These are phyloP conservation scores for Parnassius orleans DNA, from an alignment of 2,888 invertebrate species.

Conservation along the genomic window DNA sequence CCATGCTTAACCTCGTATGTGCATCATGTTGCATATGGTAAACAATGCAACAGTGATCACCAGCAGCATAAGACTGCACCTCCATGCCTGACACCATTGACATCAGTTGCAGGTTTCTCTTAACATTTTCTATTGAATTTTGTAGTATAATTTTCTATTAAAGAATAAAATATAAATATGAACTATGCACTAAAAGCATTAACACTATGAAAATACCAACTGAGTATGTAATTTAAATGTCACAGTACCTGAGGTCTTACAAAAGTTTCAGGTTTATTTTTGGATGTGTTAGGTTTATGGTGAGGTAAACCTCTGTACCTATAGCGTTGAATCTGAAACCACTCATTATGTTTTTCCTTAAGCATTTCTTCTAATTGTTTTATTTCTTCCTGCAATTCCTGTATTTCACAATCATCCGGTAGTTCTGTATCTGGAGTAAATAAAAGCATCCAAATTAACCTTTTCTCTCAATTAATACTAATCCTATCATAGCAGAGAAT, in stretches of 20 bases:
- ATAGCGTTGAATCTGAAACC: constrained; percentile 58
- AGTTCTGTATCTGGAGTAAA: constrained; percentile 34
- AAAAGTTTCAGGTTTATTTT: constrained; percentile 46
- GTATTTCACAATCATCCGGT: constrained; percentile 46
- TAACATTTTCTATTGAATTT: constrained; percentile 49
- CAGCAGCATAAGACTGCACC: constrained; percentile 56
- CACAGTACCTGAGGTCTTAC: constrained; percentile 51
- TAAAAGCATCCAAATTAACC: background rate
- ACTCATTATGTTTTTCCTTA: constrained; percentile 52
- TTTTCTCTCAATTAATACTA: too few relatives aligned
- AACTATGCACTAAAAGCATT: too few relatives aligned
- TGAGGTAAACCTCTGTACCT: constrained; percentile 36
- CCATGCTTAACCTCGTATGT: constrained; percentile 52
- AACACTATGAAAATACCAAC: too few relatives aligned
- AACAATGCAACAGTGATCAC: constrained; percentile 59
- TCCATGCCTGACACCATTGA: constrained; percentile 61
- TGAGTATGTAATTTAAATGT: constrained; percentile 3
- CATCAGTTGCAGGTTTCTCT: constrained; percentile 51
- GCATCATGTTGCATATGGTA: constrained; percentile 63
- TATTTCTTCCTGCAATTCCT: constrained; percentile 54
- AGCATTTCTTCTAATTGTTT: constrained; percentile 48
- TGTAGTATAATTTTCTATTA: constrained; percentile 56
- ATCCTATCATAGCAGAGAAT: too few relatives aligned
- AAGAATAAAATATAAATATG: background rate
- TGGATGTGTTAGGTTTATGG: constrained; percentile 38